Percentiles rank a stretch among this genome's conserved stretches.
Evolutionary conservation across 2,797 vertebrate genomes (phyloP).

Genomic region (Helicolenus hilgendorfi): DNA sequence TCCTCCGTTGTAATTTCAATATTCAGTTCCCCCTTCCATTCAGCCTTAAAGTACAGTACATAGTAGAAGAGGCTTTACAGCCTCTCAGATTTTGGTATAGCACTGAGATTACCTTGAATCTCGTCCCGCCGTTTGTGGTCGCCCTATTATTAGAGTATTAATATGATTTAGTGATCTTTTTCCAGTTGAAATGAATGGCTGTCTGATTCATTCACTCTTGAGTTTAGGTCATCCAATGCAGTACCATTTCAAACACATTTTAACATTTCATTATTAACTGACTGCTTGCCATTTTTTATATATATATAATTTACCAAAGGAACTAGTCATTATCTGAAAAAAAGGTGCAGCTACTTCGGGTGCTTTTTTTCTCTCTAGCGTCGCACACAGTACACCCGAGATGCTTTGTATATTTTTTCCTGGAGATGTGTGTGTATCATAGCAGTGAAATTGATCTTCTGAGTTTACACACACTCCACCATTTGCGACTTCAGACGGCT

Average conservation of each 20-base stretch:
- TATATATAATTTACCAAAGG: neutral
- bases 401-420: neutral
- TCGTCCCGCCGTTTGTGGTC: too few relatives aligned
- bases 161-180: neutral
- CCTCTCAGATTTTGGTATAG: too few relatives aligned
- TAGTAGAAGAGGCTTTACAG: too few relatives aligned
- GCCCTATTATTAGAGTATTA: too few relatives aligned
- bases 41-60: too few relatives aligned
- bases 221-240: neutral
- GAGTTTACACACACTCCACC: constrained; percentile 20
- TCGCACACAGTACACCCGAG: neutral
- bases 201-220: neutral
- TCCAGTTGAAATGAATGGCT: neutral
- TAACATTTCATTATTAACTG: neutral
- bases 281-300: neutral
- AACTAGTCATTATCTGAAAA: neutral
- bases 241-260: neutral
- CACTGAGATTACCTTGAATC: too few relatives aligned
- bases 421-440: neutral
- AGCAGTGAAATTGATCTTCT: constrained; percentile 27
- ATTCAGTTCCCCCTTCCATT: too few relatives aligned
- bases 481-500: constrained; percentile 47
- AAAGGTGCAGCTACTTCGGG: neutral
- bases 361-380: neutral
- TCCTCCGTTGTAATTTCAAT: too few relatives aligned